Evolutionary conservation across 1,140 invertebrate species (phyloP), one percentile per base, ranked within the genome.

Genomic region (Phortica variegata): DNA sequence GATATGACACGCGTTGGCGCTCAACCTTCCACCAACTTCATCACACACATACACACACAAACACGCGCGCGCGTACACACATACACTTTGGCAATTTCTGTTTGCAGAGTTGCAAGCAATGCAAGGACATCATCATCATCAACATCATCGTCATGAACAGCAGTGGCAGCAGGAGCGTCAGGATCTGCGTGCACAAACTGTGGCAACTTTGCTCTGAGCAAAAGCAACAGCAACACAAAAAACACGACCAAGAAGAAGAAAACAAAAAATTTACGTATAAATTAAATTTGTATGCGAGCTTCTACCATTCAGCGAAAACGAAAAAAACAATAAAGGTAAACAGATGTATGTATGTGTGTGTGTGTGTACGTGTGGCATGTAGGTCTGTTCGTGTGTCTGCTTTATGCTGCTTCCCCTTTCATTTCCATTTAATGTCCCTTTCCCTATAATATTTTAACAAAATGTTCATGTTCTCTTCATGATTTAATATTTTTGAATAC

Each of bases 251-350:
- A 29, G 6, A 12, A 6, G 26, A 29, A 12, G n/a, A 60, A 55
- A 49, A 43, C 56, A 59, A 58, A 66, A 52, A 49, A 51, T 63
- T 47, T 52, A 66, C 52, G 65, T 58, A 68, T 68, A 68, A 68
- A 68, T 68, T 68, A 68, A 68, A 69, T 69, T 68, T 62, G 60
- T 60, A 55, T 62, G 59, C 38, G 49, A 47, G 52, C 54, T 36
- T 7, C 6, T 29, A 12, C 26, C 12, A 29, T 6, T 29, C 6
- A 29, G 26, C 36, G 58, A 58, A 37, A 38, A 39, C 23, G 17
- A 56, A 36, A 41, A 34, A 37, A 55, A 21, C 39, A 41, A 56
- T 38, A 40, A 54, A 55, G 44, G 18, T 33, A 33, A 47, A 13
- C 19, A 37, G 58, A 52, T 62, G 60, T 47, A 38, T 62, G 52